phyloP scores from a whole-genome alignment of 2,888 invertebrate species.

The Andricus quercusramuli region DNA sequence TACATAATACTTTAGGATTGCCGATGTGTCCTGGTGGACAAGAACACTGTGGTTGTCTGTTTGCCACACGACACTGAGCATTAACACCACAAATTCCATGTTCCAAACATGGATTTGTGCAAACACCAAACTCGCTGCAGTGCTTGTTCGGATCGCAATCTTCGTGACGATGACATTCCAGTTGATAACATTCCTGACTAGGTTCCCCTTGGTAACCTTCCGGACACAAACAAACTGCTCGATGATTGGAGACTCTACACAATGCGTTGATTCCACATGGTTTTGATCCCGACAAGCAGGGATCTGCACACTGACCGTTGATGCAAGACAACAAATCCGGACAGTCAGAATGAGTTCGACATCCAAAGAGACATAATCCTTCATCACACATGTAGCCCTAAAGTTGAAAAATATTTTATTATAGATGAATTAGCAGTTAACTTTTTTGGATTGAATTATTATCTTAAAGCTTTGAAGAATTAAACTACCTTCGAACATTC shows the following conservation, averaged over 20 bases:
- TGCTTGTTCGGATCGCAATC: constrained; percentile 90
- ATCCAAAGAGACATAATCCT: constrained; percentile 89
- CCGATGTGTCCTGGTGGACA: constrained; percentile 88
- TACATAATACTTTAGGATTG: constrained; percentile 85
- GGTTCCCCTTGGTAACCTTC: constrained; percentile 92
- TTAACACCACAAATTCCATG: constrained; percentile 89
- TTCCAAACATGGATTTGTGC: constrained; percentile 90
- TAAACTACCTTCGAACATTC: constrained; percentile 82
- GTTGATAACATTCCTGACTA: constrained; percentile 85
- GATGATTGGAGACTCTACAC: constrained; percentile 89
- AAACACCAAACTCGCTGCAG: constrained; percentile 86
- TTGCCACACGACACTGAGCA: constrained; percentile 90
- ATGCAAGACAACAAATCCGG: constrained; percentile 87
- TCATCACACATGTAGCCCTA: constrained; percentile 88
- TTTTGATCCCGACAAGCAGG: constrained; percentile 83
- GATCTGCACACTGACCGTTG: constrained; percentile 85
- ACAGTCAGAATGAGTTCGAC: constrained; percentile 89
- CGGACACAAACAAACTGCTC: constrained; percentile 92
- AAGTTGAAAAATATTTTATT: constrained; percentile 62
- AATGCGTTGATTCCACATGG: constrained; percentile 91
- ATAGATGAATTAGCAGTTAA: not conserved
- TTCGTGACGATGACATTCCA: constrained; percentile 87
- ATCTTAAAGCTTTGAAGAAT: not conserved
- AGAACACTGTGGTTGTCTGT: constrained; percentile 87
- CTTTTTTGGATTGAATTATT: not conserved